Percentiles rank a stretch among this genome's conserved stretches.
Evolutionary conservation across 2,888 invertebrate genomes (phyloP).

Genomic region (Polyommatus iphigenia): DNA sequence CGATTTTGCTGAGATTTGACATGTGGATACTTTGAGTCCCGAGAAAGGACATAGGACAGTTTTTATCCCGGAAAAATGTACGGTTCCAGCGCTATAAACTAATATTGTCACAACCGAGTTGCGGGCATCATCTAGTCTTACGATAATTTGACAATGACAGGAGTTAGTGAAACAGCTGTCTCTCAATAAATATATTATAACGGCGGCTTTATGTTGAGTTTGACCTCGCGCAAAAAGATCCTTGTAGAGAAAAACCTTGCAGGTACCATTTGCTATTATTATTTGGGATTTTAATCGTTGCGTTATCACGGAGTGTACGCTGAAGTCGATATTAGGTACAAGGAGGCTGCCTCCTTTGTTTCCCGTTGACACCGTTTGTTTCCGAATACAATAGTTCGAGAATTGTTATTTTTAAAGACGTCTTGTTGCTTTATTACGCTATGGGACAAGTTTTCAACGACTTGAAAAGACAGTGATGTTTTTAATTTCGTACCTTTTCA

Average conservation of each 20-base stretch:
- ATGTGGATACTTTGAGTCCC: no score
- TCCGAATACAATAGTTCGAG: slow-evolving; percentile 54
- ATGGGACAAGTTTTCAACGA: slow-evolving; percentile 26
- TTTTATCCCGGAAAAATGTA: no score
- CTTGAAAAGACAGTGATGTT: slow-evolving; percentile 32
- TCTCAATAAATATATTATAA: no score
- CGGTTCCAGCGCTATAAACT: no score
- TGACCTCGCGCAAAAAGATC: background rate
- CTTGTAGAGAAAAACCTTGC: background rate
- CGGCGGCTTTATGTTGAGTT: background rate
- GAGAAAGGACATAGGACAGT: no score
- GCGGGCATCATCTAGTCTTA: no score
- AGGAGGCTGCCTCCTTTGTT: slow-evolving; percentile 55
- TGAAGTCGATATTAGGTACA: slow-evolving; percentile 48
- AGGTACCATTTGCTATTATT: background rate
- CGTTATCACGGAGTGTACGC: background rate
- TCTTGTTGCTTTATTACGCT: slow-evolving; percentile 25
- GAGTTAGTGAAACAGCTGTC: no score
- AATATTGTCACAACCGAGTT: no score
- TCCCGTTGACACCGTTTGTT: slow-evolving; percentile 64
- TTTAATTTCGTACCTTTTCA: slow-evolving; percentile 30
- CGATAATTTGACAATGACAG: no score
- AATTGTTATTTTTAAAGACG: slow-evolving; percentile 50
- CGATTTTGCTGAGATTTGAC: no score
- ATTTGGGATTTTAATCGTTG: background rate